phyloP scores from a whole-genome alignment of 2,797 vertebrate genomes.

The Chrysolophus pictus region DNA sequence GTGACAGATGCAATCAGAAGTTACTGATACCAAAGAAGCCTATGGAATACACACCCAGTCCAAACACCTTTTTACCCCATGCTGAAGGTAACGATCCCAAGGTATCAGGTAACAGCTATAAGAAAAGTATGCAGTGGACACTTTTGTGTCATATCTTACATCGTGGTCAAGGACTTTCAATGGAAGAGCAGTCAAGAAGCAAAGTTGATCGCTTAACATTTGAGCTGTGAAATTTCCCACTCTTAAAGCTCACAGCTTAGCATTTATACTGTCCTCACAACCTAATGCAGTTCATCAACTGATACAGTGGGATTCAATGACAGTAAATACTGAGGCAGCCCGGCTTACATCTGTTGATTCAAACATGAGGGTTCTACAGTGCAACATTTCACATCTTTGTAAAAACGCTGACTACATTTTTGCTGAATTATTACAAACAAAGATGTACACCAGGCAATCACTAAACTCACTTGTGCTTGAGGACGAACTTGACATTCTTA shows the following conservation, averaged over 20 bases:
- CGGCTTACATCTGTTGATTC: background rate
- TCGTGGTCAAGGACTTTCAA: background rate
- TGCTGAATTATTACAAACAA: background rate
- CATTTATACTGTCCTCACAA: too few species aligned
- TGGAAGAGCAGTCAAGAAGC: background rate
- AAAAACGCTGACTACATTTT: background rate
- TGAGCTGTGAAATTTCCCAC: background rate
- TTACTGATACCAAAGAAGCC: background rate
- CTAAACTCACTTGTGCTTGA: conserved; percentile 97
- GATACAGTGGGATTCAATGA: too few species aligned
- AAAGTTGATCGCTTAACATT: background rate
- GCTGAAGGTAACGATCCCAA: background rate
- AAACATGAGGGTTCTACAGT: accelerated
- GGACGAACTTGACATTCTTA: conserved; percentile 99
- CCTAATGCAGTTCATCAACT: too few species aligned
- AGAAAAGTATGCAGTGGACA: background rate
- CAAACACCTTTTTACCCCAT: background rate
- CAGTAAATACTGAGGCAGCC: background rate
- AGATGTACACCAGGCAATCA: background rate
- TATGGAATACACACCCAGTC: too few species aligned
- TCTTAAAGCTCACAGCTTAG: background rate
- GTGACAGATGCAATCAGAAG: background rate
- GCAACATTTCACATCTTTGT: background rate
- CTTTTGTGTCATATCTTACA: too few species aligned
- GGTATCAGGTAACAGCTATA: background rate